Percentiles rank a stretch among this genome's conserved stretches.
These are phyloP conservation scores for Acrocephalus kingi DNA, from an alignment of 2,113 vertebrate species.

Conservation along the genomic window DNA sequence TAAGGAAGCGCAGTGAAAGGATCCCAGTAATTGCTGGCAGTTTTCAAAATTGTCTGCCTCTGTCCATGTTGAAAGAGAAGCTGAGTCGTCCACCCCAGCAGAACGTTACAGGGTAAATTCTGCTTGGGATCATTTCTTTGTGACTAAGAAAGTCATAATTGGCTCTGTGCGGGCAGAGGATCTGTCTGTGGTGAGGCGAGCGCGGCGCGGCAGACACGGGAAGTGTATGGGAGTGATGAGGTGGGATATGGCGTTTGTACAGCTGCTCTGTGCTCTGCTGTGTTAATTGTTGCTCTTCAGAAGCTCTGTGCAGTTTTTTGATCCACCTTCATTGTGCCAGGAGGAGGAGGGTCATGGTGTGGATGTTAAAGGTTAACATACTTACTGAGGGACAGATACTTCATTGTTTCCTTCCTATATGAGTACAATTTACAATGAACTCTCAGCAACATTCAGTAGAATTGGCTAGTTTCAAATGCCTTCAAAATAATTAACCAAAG, in stretches of 20 bases:
- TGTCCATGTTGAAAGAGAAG: background rate
- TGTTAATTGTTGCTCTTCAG: background rate
- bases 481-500: background rate
- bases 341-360: background rate
- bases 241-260: background rate
- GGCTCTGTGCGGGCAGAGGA: background rate
- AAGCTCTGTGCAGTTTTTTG: background rate
- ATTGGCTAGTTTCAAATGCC: background rate
- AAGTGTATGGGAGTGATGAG: background rate
- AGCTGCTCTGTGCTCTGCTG: background rate
- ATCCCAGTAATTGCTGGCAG: background rate
- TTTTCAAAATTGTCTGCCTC: background rate
- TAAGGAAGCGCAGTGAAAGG: background rate
- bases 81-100: background rate
- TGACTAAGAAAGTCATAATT: background rate
- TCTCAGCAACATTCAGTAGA: background rate
- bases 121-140: background rate
- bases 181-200: background rate
- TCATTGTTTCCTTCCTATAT: background rate
- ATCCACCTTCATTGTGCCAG: background rate
- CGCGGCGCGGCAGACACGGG: background rate
- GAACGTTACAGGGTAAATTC: constrained; percentile 10
- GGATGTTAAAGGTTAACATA: background rate
- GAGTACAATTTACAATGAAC: background rate
- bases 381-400: background rate